A percentile compares a stretch with the other conserved stretches of the same genome.
These are phyloP conservation scores for Aromia moschata DNA, from an alignment of 2,888 invertebrate genomes.

Conservation along the genomic window DNA sequence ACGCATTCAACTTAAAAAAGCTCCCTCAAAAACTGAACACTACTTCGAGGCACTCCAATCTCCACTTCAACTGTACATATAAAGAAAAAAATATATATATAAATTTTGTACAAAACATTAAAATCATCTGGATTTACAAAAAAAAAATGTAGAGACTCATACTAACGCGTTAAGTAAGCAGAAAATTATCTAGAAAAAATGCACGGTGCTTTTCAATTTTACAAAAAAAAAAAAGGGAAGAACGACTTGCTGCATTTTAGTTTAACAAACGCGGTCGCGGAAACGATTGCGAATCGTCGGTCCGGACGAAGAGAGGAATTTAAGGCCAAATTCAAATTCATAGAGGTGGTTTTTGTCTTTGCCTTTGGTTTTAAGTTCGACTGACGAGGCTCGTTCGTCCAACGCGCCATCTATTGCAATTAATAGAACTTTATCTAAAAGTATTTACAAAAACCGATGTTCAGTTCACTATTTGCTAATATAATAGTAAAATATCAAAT, in stretches of 20 bases:
- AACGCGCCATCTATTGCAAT: too few relatives aligned
- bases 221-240: neutral
- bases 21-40: conserved; percentile 4
- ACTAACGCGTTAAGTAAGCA: conserved; percentile 30
- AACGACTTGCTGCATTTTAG: neutral
- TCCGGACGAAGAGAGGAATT: too few relatives aligned
- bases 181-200: conserved; percentile 27
- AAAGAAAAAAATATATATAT: conserved; percentile 22
- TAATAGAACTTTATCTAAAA: too few relatives aligned
- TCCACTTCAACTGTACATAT: conserved; percentile 26
- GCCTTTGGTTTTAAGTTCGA: conserved; percentile 32
- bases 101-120: conserved; percentile 34
- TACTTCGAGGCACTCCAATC: conserved; percentile 5
- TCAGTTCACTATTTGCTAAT: too few relatives aligned
- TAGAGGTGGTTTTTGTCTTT: conserved; percentile 42
- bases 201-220: conserved; percentile 26
- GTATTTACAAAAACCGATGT: too few relatives aligned
- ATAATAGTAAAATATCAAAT: too few relatives aligned
- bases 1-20: conserved; percentile 5
- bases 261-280: too few relatives aligned
- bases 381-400: too few relatives aligned
- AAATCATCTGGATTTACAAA: conserved; percentile 14
- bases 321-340: conserved; percentile 37
- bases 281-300: too few relatives aligned
- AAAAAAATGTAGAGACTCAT: conserved; percentile 31